Evolutionary conservation across 2,888 invertebrate species (phyloP).

Genomic region (Drosophila yooni): DNA sequence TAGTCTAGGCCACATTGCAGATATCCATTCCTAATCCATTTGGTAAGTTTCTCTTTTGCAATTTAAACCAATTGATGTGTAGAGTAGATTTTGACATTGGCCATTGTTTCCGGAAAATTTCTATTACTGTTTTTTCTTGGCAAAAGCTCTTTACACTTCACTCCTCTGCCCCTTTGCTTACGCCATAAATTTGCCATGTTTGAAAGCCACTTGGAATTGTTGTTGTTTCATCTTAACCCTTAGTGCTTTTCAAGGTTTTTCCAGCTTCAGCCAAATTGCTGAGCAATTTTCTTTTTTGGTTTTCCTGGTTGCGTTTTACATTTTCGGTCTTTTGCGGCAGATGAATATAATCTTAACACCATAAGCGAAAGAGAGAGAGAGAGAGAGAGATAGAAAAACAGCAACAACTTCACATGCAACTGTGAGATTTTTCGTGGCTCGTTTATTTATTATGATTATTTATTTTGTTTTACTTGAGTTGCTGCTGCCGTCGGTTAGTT

Average conservation of each 20-base stretch:
- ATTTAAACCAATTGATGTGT: conserved; percentile 13
- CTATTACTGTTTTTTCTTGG: not conserved
- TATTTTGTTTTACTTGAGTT: conserved; percentile 75
- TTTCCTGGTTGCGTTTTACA: conserved; percentile 33
- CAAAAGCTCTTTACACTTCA: not conserved
- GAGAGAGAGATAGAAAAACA: not conserved
- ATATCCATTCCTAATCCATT: not conserved
- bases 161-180: conserved; percentile 11
- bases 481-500: conserved; percentile 38
- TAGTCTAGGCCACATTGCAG: not conserved
- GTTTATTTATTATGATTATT: conserved; percentile 81
- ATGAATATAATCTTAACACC: conserved; percentile 41
- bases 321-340: conserved; percentile 11
- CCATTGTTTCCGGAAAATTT: conserved; percentile 16
- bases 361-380: not conserved
- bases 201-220: not conserved
- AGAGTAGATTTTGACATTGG: conserved; percentile 1
- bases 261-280: conserved; percentile 41
- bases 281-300: conserved; percentile 52
- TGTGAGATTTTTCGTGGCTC: conserved; percentile 77
- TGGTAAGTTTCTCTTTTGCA: conserved; percentile 4
- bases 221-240: conserved; percentile 22
- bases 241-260: conserved; percentile 45
- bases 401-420: conserved; percentile 67
- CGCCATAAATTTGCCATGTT: conserved; percentile 44